Percentiles rank a stretch among this genome's conserved stretches.
These are phyloP conservation scores for Clarias macrocephalus DNA, from an alignment of 2,113 vertebrate species.

Conservation along the genomic window DNA sequence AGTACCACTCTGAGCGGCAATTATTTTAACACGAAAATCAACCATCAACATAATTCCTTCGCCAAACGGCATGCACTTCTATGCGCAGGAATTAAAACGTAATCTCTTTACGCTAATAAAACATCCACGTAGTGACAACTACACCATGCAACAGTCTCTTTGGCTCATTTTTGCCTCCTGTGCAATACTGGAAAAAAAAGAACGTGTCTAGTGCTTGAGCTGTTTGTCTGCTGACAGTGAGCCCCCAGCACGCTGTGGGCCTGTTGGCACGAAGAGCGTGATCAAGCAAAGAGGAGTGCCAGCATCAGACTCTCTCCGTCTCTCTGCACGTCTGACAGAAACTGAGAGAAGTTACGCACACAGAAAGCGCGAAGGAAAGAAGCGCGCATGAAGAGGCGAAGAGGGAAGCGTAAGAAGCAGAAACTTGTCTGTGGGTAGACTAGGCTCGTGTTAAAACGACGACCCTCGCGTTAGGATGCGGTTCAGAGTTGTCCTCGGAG, in stretches of 20 bases:
- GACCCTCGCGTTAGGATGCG: slow-evolving; percentile 15
- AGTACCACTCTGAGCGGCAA: not conserved
- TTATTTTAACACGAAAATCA: not conserved
- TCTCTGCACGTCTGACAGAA: slow-evolving; percentile 33
- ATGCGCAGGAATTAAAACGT: slow-evolving; percentile 30
- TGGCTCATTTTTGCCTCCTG: slow-evolving; percentile 28
- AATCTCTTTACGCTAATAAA: slow-evolving; percentile 28
- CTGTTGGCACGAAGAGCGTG: slow-evolving; percentile 57
- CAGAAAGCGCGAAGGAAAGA: slow-evolving; percentile 5
- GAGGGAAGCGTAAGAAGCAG: slow-evolving; percentile 6
- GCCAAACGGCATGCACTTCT: not conserved
- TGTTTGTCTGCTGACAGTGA: slow-evolving; percentile 61
- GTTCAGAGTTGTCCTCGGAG: slow-evolving; percentile 28
- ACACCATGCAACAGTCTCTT: slow-evolving; percentile 35
- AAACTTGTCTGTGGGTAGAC: slow-evolving; percentile 22
- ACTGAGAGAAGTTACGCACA: slow-evolving; percentile 8
- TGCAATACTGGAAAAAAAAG: slow-evolving; percentile 14
- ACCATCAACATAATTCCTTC: not conserved
- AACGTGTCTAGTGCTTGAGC: slow-evolving; percentile 34
- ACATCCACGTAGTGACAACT: slow-evolving; percentile 20
- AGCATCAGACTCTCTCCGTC: slow-evolving; percentile 38
- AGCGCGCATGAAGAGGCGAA: not conserved
- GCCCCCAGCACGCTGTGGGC: slow-evolving; percentile 58
- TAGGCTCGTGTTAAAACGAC: not conserved
- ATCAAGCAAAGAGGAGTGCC: slow-evolving; percentile 41